A percentile compares a stretch with the other conserved stretches of the same genome.
Conservation (phyloP, 1,140 invertebrate species). For the Lepidurus apus region DNA sequence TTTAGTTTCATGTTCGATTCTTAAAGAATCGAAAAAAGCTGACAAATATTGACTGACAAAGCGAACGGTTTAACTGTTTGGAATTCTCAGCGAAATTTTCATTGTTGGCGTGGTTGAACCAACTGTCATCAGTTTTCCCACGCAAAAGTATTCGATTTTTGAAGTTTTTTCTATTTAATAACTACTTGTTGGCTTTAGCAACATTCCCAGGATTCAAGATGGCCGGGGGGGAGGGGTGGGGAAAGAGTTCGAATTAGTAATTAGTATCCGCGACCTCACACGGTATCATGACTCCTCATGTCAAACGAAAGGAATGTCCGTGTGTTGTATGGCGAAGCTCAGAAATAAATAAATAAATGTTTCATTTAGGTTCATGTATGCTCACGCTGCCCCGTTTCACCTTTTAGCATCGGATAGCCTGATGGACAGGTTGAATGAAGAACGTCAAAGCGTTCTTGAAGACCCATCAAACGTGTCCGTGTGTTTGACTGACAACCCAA, state of each 20-base stretch:
- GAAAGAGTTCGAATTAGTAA: neutral
- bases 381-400: neutral
- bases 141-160: neutral
- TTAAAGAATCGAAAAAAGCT: too few relatives aligned
- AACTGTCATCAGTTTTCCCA: conserved; percentile 1
- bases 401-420: neutral
- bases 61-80: too few relatives aligned
- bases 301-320: neutral
- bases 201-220: neutral
- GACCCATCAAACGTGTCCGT: conserved; percentile 8
- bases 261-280: conserved; percentile 10
- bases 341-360: too few relatives aligned
- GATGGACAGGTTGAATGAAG: conserved; percentile 8
- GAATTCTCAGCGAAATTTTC: too few relatives aligned
- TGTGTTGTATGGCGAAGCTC: neutral
- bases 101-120: neutral
- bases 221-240: neutral
- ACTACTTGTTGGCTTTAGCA: neutral
- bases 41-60: too few relatives aligned
- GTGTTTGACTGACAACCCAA: conserved; percentile 8
- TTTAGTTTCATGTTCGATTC: too few relatives aligned
- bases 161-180: neutral
- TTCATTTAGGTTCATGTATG: neutral
- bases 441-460: conserved; percentile 15
- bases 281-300: neutral